Base-by-base conservation (phyloP, 2,888 invertebrate species). In the Nineta flava region DNA sequence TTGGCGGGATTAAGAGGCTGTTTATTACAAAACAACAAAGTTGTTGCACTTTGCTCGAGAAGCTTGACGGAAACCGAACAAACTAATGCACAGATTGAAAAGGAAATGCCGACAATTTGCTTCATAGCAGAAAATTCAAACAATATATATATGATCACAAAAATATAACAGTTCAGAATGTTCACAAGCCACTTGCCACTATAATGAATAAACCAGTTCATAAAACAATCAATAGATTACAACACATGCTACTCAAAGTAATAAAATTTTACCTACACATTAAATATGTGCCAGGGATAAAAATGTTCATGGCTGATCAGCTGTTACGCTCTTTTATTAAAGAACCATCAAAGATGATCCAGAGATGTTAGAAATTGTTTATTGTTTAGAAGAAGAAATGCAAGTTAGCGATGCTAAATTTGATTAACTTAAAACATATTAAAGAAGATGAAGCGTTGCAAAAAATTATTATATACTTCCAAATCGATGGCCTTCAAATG, bases 81-180 rank as follows among this genome's bases (percentile, higher is more conserved):
- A 21, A 16, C n/a, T 12, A 16, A 21, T 12, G 45, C 45, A 19
- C 3, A 45, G 15, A 45, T 45, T 51, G 53, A 32, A 53, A 53
- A 43, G 52, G 53, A 45, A 12, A 44, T 51, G 15, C 55, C 13
- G 55, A 55, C 1, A 51, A 54, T n/a, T 16, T 56, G 2, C 55
- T 52, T 51, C 53, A 52, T n/a, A 53, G 54, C 32, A 49, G 15
- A 51, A 51, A 44, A 57, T 57, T 50, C 48, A 57, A 21, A 52
- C 57, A 32, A 54, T 52, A 21, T 54, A 55, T 42, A 52, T 41
- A 41, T 41, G 41, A n/a, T 51, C 21, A 56, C 53, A 1, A 55
- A 50, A 47, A 44, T 42, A 35, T 40, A 54, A 26, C 42, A 56
- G 4, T 49, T 38, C n/a, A 35, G 50, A 55, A 49, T 55, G 41